Evolutionary conservation across 1,140 invertebrate genomes (phyloP), one percentile per base, ranked within the genome.

Genomic region (Zaprionus taronus): DNA sequence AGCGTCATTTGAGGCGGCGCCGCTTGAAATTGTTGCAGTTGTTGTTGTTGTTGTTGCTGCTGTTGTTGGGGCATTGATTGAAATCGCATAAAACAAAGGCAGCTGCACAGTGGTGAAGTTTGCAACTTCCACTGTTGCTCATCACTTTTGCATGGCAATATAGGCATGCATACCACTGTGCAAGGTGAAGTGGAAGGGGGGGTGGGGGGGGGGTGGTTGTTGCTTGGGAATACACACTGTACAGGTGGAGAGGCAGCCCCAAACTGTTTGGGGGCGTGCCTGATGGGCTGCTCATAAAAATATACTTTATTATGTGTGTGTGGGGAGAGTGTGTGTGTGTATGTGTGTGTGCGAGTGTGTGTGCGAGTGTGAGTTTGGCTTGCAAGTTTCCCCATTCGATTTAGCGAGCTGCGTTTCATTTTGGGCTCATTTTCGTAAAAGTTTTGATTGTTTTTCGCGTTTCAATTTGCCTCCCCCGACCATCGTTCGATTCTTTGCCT

Each of bases 1-100:
- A 84, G 83, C 83, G 83, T 89, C 83, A 89, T 86, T 86, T 86
- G 84, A 86, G 83, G 83, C 84, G 83, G 84, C 83, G 83, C 83
- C 83, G 73, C 68, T 89, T 70, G 22, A 79, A 89, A 86, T 86
- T 78, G 84, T 89, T 86, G 84, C 80, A 77, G 61, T 56, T 57
- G 34, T 63, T 70, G 53, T n/a, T n/a, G n/a, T 28, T 69, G 53
- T 56, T 51, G 34, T 47, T 74, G 56, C 41, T 74, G 56, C 71
- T 79, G 77, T 80, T 77, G 47, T 55, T 68, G 49, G 51, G 60
- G 47, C 68, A 75, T 70, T 89, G 83, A 86, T 86, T 87, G 83
- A 86, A 86, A 86, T 83, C 83, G 84, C 83, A 89, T 87, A 87
- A 83, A 86, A 87, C 72, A 86, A 77, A 72, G 67, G 69, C 56